These are phyloP conservation scores for Pseudomugil tenellus DNA, from an alignment of 2,797 vertebrate species.

Conservation along the genomic window DNA sequence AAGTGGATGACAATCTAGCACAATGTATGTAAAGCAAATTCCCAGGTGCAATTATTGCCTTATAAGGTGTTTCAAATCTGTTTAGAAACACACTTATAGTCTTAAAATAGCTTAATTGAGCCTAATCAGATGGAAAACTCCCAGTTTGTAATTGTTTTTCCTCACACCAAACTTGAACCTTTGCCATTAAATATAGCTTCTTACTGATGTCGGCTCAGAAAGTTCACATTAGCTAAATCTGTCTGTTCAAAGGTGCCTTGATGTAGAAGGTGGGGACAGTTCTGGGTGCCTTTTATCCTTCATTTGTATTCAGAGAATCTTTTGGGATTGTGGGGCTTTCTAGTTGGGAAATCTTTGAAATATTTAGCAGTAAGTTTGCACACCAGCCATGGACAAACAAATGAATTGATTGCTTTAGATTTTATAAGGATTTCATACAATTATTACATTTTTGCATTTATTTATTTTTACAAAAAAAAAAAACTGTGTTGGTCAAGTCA, in stretches of 20 bases:
- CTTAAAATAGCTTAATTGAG: conserved; percentile 14
- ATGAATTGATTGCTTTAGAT: not conserved
- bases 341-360: not conserved
- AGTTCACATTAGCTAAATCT: not conserved
- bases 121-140: conserved; percentile 22
- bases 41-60: conserved; percentile 28
- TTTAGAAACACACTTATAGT: not conserved
- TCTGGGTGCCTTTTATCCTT: not conserved
- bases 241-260: conserved; percentile 9
- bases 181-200: conserved; percentile 4
- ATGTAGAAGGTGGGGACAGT: not conserved
- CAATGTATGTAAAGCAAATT: conserved; percentile 27
- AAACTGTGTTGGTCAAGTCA: not conserved
- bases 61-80: not conserved
- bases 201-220: not conserved
- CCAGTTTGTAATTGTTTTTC: conserved; percentile 14
- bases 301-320: not conserved
- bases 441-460: not conserved
- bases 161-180: conserved; percentile 2
- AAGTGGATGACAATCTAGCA: conserved; percentile 43
- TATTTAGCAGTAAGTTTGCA: not conserved
- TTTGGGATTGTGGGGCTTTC: not conserved
- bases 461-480: not conserved
- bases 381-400: not conserved
- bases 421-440: not conserved